Evolutionary conservation across 1,140 invertebrate genomes (phyloP).

Genomic region (Zeugodacus cucurbitae): DNA sequence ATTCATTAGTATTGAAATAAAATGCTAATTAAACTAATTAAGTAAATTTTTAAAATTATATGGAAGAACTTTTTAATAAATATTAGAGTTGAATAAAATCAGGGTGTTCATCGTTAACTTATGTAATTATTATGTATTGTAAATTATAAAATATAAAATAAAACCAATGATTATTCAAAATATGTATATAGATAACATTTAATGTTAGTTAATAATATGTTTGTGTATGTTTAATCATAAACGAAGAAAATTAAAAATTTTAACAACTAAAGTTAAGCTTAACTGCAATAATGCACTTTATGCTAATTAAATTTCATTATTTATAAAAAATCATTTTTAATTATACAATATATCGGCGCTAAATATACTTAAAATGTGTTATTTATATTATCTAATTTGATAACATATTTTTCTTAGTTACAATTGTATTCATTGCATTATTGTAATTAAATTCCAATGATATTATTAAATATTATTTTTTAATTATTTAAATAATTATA

Average conservation of each 20-base stretch:
- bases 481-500: neutral
- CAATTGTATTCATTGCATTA: neutral
- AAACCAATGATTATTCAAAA: neutral
- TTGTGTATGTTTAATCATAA: neutral
- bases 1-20: conserved; percentile 2
- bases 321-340: neutral
- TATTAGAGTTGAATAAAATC: neutral
- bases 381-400: neutral
- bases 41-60: neutral
- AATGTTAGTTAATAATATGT: neutral
- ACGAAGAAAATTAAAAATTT: neutral
- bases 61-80: conserved; percentile 15
- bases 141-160: neutral
- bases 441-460: neutral
- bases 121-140: neutral
- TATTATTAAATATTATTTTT: neutral
- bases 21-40: neutral
- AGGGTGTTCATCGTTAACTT: neutral
- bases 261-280: neutral
- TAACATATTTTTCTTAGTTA: neutral
- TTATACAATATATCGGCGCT: too few species aligned
- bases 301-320: neutral
- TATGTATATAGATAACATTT: neutral
- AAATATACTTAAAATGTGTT: too few species aligned
- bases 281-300: neutral